Percentiles rank a stretch among this genome's conserved stretches.
Conservation (phyloP, 1,140 invertebrate genomes). For the Tetramorium simillimum region DNA sequence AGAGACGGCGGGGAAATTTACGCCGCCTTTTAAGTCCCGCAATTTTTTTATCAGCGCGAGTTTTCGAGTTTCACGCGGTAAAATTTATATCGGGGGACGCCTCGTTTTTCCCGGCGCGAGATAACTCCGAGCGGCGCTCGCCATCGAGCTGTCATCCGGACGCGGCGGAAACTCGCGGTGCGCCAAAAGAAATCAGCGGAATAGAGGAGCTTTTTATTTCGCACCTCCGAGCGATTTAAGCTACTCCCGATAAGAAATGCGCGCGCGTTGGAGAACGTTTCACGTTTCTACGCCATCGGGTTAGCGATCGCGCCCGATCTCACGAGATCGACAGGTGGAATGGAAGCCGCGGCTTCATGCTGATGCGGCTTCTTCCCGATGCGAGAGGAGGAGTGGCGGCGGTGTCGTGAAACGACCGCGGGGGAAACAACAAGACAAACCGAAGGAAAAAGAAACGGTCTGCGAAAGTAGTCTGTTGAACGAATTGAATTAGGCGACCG, state of each 20-base stretch:
- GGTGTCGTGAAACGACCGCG: slow-evolving; percentile 29
- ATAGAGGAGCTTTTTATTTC: slow-evolving; percentile 21
- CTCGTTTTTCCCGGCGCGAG: background rate
- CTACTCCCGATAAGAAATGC: slow-evolving; percentile 29
- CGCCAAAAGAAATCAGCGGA: background rate
- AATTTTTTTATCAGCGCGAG: background rate
- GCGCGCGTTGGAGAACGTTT: too few relatives aligned
- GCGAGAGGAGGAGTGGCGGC: background rate
- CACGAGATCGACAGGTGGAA: background rate
- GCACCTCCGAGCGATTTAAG: background rate
- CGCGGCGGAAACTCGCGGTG: background rate
- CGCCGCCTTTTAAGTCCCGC: background rate
- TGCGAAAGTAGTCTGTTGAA: slow-evolving; percentile 72
- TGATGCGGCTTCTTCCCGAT: background rate
- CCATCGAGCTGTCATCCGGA: background rate
- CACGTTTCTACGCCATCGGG: background rate
- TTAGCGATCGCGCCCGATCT: background rate
- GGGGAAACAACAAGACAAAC: slow-evolving; percentile 24
- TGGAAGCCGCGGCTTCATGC: background rate
- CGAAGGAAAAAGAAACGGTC: slow-evolving; percentile 40
- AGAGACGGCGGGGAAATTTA: background rate
- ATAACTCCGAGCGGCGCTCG: background rate
- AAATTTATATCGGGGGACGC: slow-evolving; percentile 11
- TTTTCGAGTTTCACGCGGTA: background rate
- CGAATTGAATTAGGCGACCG: slow-evolving; percentile 78